A percentile compares a stretch with the other conserved stretches of the same genome.
Conservation (phyloP, 1,140 invertebrate genomes). For the Colletes latitarsis region DNA sequence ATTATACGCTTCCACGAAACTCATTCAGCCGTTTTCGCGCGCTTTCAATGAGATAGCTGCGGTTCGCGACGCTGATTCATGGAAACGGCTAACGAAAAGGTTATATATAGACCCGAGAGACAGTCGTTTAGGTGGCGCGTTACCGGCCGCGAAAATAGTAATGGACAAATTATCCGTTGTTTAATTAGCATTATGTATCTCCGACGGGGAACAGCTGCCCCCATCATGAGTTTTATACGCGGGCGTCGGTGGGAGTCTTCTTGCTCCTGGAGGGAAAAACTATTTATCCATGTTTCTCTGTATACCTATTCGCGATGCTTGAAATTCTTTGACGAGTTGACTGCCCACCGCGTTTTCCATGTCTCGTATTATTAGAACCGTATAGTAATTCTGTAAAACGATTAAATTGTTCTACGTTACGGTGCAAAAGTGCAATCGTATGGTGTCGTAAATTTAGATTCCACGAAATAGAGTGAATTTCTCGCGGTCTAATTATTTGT, state of each 20-base stretch:
- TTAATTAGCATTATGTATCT: slow-evolving; percentile 41
- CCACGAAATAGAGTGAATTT: too few relatives aligned
- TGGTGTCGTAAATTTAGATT: too few relatives aligned
- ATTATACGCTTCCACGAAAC: slow-evolving; percentile 61
- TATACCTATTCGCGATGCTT: not conserved
- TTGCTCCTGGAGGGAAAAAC: not conserved
- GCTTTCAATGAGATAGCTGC: slow-evolving; percentile 61
- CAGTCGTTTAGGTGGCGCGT: slow-evolving; percentile 13
- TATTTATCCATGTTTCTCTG: not conserved
- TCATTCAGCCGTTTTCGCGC: slow-evolving; percentile 60
- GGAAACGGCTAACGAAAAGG: slow-evolving; percentile 32
- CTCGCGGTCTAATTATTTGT: too few relatives aligned
- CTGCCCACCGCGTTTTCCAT: not conserved
- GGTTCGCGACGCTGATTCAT: slow-evolving; percentile 39
- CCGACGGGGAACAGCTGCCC: slow-evolving; percentile 9
- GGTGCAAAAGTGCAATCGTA: too few relatives aligned
- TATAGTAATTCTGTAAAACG: too few relatives aligned
- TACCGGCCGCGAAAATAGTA: not conserved
- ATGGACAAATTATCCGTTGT: slow-evolving; percentile 33
- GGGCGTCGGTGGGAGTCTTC: not conserved
- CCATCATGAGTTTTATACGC: slow-evolving; percentile 9
- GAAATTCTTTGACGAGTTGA: not conserved
- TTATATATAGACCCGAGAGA: slow-evolving; percentile 19
- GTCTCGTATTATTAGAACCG: too few relatives aligned
- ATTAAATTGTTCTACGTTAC: too few relatives aligned